These are phyloP conservation scores for Drosophila buzzatii DNA, from an alignment of 2,888 invertebrate species.

Conservation along the genomic window DNA sequence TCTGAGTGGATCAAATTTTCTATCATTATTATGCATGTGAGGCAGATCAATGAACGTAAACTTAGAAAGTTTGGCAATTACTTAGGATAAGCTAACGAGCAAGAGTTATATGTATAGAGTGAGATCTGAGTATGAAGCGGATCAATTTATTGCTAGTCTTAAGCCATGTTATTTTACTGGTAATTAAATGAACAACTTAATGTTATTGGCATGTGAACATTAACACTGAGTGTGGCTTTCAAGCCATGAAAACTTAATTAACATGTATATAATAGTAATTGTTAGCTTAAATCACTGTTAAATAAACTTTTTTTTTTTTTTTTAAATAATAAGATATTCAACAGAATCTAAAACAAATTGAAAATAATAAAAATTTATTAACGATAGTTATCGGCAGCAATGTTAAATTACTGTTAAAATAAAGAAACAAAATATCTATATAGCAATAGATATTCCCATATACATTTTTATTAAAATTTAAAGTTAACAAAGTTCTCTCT, in stretches of 20 bases:
- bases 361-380: not conserved
- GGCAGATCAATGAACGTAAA: conserved; percentile 8
- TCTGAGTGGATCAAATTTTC: conserved; percentile 35
- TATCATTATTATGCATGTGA: conserved; percentile 37
- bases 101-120: not conserved
- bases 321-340: too few species aligned
- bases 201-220: not conserved
- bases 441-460: too few species aligned
- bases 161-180: not conserved
- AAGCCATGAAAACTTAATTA: not conserved
- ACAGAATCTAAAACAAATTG: not conserved
- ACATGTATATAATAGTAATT: too few species aligned
- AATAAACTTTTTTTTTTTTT: not conserved
- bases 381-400: not conserved
- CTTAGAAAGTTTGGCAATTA: conserved; percentile 14
- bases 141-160: not conserved
- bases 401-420: not conserved
- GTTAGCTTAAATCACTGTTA: too few species aligned
- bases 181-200: not conserved
- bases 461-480: conserved; percentile 7
- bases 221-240: not conserved
- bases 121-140: not conserved
- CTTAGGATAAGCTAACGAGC: not conserved
- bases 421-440: too few species aligned
- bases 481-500: conserved; percentile 5